Percentiles rank a stretch among this genome's conserved stretches.
phyloP scores from a whole-genome alignment of 2,113 vertebrate species.

The Uropsilus gracilis region DNA sequence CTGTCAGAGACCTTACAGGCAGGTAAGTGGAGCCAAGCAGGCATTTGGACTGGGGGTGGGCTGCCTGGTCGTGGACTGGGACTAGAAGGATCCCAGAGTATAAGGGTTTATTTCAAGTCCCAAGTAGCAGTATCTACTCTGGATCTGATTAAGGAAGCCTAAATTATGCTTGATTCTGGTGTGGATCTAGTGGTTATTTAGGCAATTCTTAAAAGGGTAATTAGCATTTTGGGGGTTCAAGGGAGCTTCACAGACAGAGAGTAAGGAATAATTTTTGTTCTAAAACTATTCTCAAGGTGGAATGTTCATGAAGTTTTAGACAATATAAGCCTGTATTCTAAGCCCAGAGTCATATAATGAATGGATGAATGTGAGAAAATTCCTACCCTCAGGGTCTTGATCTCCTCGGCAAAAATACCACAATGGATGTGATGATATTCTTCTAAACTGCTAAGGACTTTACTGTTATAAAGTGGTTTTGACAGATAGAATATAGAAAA shows the following conservation, averaged over 20 bases:
- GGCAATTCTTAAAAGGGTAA: background rate
- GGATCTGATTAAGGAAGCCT: background rate
- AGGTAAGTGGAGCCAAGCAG: background rate
- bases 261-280: background rate
- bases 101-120: background rate
- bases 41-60: background rate
- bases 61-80: background rate
- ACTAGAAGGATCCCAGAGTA: accelerated
- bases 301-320: background rate
- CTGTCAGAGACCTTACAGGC: background rate
- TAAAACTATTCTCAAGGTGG: background rate
- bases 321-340: background rate
- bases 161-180: background rate
- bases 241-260: background rate
- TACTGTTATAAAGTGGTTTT: background rate
- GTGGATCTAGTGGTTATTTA: background rate
- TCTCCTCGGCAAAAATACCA: background rate
- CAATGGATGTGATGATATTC: background rate
- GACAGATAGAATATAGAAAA: background rate
- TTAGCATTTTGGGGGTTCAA: background rate
- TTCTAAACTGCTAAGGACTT: background rate
- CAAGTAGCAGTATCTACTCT: background rate
- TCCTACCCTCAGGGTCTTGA: background rate
- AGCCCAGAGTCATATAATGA: background rate
- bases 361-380: background rate